A percentile compares a stretch with the other conserved stretches of the same genome.
These are phyloP conservation scores for Idaea straminata DNA, from an alignment of 2,888 invertebrate species.

Conservation along the genomic window DNA sequence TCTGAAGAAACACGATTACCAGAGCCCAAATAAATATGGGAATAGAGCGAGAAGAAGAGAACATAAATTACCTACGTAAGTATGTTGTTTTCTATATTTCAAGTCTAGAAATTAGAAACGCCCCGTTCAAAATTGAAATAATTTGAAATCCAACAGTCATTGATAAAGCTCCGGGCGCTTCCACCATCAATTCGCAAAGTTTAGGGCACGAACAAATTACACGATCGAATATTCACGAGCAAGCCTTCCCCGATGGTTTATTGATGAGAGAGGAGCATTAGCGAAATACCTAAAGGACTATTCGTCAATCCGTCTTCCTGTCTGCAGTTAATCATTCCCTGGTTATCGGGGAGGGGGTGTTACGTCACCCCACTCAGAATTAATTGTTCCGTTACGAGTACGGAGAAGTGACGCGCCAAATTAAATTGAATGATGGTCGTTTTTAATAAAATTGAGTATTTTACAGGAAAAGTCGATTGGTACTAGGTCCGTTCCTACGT, in stretches of 20 bases:
- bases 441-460: neutral
- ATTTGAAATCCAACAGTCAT: slow-evolving; percentile 1
- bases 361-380: slow-evolving; percentile 70
- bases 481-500: neutral
- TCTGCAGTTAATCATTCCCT: slow-evolving; percentile 76
- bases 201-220: slow-evolving; percentile 17
- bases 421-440: slow-evolving; percentile 44
- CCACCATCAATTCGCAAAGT: slow-evolving; percentile 8
- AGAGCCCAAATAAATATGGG: too few species aligned
- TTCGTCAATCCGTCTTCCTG: slow-evolving; percentile 79
- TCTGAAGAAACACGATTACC: too few species aligned
- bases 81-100: neutral
- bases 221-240: slow-evolving; percentile 25
- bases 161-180: neutral
- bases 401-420: slow-evolving; percentile 61
- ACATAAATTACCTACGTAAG: neutral
- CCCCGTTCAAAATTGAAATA: neutral
- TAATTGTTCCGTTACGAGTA: slow-evolving; percentile 72
- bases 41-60: too few species aligned
- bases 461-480: neutral
- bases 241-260: slow-evolving; percentile 58
- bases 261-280: slow-evolving; percentile 74
- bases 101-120: neutral
- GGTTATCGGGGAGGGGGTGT: slow-evolving; percentile 53
- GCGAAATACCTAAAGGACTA: slow-evolving; percentile 78